Evolutionary conservation across 2,113 vertebrate species (phyloP).

Genomic region (Antechinus flavipes): DNA sequence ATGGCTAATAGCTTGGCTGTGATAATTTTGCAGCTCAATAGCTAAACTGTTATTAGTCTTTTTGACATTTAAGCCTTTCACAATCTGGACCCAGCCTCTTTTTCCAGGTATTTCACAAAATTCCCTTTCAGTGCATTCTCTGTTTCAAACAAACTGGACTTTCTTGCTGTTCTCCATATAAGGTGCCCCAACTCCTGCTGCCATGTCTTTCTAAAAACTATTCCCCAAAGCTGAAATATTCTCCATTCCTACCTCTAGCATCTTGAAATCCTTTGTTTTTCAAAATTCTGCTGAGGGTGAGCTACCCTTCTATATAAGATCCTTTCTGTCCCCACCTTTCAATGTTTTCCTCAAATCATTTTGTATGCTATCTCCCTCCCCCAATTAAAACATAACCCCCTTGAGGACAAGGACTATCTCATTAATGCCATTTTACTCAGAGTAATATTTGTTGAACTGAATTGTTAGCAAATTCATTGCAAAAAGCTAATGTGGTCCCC

Average conservation of each 20-base stretch:
- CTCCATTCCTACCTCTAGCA: neutral
- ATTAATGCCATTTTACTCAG: neutral
- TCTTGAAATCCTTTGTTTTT: neutral
- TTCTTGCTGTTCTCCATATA: neutral
- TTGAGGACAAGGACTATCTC: neutral
- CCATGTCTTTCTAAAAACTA: neutral
- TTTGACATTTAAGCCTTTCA: neutral
- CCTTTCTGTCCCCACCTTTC: neutral
- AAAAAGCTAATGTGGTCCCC: neutral
- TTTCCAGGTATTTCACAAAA: neutral
- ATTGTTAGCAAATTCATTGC: no score
- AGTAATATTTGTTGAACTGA: neutral
- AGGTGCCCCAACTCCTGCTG: neutral
- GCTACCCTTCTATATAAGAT: neutral
- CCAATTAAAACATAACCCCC: neutral
- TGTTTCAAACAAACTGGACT: neutral
- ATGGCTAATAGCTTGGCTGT: neutral
- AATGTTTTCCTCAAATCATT: neutral
- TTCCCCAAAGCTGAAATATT: neutral
- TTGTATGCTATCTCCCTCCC: neutral
- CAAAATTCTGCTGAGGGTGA: neutral
- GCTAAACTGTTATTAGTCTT: neutral
- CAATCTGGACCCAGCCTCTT: neutral
- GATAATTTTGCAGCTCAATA: neutral
- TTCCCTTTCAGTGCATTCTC: neutral